phyloP scores from a whole-genome alignment of 2,888 invertebrate species.

The Linnaemya tessellans region DNA sequence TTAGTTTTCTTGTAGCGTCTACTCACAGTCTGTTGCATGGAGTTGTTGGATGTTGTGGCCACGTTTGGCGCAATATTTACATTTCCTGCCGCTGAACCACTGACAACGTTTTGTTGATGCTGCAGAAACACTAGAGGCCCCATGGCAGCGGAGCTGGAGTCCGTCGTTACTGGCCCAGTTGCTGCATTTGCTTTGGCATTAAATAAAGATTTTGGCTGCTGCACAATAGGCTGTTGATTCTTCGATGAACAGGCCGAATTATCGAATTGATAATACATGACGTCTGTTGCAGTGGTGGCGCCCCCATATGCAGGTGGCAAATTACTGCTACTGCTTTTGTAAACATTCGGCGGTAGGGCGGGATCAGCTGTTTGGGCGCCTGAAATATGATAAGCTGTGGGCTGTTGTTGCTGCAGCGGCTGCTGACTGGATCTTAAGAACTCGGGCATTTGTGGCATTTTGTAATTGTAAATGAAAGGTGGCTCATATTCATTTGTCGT shows the following conservation, averaged over 20 bases:
- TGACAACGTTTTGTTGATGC: constrained; percentile 77
- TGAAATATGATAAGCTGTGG: constrained; percentile 81
- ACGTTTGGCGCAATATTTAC: constrained; percentile 69
- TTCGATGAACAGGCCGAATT: constrained; percentile 74
- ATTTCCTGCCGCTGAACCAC: constrained; percentile 66
- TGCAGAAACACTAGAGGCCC: constrained; percentile 81
- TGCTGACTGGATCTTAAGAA: constrained; percentile 71
- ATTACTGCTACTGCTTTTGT: constrained; percentile 65
- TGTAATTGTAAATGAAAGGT: constrained; percentile 81
- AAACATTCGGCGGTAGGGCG: constrained; percentile 76
- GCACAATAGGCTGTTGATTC: constrained; percentile 65
- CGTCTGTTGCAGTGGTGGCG: constrained; percentile 80
- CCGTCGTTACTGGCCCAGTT: constrained; percentile 23
- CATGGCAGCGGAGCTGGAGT: constrained; percentile 56
- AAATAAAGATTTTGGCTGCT: constrained; percentile 54
- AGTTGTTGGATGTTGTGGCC: constrained; percentile 66
- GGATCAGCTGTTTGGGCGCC: constrained; percentile 82
- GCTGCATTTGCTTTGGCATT: constrained; percentile 44
- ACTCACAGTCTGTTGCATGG: constrained; percentile 81
- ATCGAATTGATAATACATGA: constrained; percentile 82
- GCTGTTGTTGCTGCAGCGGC: constrained; percentile 66
- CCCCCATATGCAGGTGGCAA: constrained; percentile 75
- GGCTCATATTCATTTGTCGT: constrained; percentile 77
- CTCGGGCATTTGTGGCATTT: constrained; percentile 81
- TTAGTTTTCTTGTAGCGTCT: constrained; percentile 72